These are phyloP conservation scores for Hippopotamyrus pictus DNA, from an alignment of 2,797 vertebrate species.

Conservation along the genomic window DNA sequence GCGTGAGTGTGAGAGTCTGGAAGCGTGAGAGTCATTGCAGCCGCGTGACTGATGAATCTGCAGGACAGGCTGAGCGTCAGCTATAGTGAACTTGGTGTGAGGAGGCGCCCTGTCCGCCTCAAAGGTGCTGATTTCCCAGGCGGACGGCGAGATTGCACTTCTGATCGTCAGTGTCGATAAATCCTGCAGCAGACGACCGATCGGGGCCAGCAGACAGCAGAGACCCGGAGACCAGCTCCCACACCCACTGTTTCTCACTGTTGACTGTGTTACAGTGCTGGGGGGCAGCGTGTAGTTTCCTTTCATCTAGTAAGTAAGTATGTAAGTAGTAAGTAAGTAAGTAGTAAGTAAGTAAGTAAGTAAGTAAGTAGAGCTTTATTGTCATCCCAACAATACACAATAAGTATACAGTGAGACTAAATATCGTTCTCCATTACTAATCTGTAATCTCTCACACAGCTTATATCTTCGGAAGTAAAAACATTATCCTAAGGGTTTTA, in stretches of 20 bases:
- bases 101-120: background rate
- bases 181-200: background rate
- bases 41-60: background rate
- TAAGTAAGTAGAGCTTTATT: background rate
- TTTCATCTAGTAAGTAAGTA: background rate
- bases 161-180: background rate
- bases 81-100: background rate
- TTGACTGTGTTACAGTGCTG: background rate
- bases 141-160: background rate
- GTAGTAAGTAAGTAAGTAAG: too few species aligned
- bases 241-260: background rate
- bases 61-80: background rate
- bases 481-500: background rate
- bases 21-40: background rate
- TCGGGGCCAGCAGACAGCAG: background rate
- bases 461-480: background rate
- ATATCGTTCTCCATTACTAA: background rate
- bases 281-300: background rate
- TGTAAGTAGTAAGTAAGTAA: too few species aligned
- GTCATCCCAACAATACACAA: background rate
- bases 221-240: background rate
- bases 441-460: background rate
- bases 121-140: background rate
- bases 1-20: background rate
- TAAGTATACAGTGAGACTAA: background rate